These are phyloP conservation scores for Epinephelus fuscoguttatus DNA, from an alignment of 2,113 vertebrate genomes.

Conservation along the genomic window DNA sequence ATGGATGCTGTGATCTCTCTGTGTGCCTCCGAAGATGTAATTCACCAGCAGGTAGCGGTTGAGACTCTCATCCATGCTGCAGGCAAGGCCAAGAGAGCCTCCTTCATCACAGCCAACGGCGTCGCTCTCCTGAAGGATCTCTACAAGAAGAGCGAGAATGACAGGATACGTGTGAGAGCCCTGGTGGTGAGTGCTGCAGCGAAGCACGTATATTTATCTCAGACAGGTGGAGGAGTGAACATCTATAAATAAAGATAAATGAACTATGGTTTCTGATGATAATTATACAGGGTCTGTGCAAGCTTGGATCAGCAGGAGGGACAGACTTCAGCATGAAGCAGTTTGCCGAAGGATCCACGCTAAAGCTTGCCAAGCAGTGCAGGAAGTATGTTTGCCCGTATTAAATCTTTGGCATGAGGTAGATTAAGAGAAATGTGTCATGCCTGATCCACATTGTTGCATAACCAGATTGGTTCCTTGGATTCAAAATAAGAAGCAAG, in stretches of 20 bases:
- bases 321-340: conserved; percentile 99
- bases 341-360: conserved; percentile 97
- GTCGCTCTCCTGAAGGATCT: conserved; percentile 96
- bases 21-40: conserved; percentile 89
- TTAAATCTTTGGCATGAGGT: background rate
- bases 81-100: conserved; percentile 95
- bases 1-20: conserved; percentile 93
- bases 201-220: background rate
- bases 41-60: conserved; percentile 94
- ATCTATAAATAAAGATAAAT: conserved; percentile 1
- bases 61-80: conserved; percentile 96
- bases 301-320: conserved; percentile 95
- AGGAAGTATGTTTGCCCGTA: conserved; percentile 89
- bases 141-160: conserved; percentile 94
- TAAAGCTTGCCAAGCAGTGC: conserved; percentile 97
- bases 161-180: conserved; percentile 95
- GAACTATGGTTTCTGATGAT: conserved; percentile 4
- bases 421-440: conserved; percentile 12
- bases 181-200: conserved; percentile 90
- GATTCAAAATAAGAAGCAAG: conserved; percentile 5
- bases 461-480: conserved; percentile 4
- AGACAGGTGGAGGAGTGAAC: conserved; percentile 1
- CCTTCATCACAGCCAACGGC: conserved; percentile 95
- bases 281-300: conserved; percentile 92
- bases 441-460: background rate